phyloP scores from a whole-genome alignment of 1,140 invertebrate genomes.

The Drosophila novamexicana region DNA sequence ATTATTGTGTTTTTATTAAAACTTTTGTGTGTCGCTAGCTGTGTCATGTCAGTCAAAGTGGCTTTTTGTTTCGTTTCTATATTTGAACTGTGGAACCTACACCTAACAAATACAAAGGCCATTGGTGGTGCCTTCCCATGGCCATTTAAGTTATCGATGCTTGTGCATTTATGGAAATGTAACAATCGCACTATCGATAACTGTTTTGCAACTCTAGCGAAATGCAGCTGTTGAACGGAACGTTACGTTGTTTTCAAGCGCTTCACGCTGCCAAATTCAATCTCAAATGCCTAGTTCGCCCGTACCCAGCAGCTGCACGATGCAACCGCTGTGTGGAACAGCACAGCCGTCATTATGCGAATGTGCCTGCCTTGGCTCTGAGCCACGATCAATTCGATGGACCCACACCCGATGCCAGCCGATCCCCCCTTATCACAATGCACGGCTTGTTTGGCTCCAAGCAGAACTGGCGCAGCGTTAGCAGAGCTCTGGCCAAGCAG shows the following conservation, averaged over 20 bases:
- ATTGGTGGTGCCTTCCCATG: neutral
- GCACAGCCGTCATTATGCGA: slow-evolving; percentile 18
- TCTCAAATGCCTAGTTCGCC: neutral
- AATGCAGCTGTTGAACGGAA: slow-evolving; percentile 40
- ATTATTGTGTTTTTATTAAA: neutral
- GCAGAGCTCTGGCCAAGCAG: slow-evolving; percentile 89
- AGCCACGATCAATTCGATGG: slow-evolving; percentile 46
- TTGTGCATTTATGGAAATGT: neutral
- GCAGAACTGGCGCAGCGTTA: slow-evolving; percentile 92
- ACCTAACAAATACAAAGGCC: neutral
- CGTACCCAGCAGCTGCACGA: neutral
- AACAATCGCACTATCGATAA: slow-evolving; percentile 18
- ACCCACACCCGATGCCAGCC: slow-evolving; percentile 15
- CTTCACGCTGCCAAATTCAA: slow-evolving; percentile 5
- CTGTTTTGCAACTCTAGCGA: slow-evolving; percentile 22
- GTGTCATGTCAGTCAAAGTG: neutral
- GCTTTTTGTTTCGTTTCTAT: neutral
- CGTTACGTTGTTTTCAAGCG: slow-evolving; percentile 43
- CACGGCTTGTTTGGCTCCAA: slow-evolving; percentile 95
- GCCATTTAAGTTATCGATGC: neutral
- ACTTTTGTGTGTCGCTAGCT: neutral
- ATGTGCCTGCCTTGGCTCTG: slow-evolving; percentile 37
- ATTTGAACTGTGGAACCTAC: neutral
- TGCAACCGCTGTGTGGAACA: neutral
- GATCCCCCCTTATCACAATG: slow-evolving; percentile 90